A percentile compares a stretch with the other conserved stretches of the same genome.
These are phyloP conservation scores for Ondatra zibethicus DNA, from an alignment of 2,113 vertebrate species.

Conservation along the genomic window DNA sequence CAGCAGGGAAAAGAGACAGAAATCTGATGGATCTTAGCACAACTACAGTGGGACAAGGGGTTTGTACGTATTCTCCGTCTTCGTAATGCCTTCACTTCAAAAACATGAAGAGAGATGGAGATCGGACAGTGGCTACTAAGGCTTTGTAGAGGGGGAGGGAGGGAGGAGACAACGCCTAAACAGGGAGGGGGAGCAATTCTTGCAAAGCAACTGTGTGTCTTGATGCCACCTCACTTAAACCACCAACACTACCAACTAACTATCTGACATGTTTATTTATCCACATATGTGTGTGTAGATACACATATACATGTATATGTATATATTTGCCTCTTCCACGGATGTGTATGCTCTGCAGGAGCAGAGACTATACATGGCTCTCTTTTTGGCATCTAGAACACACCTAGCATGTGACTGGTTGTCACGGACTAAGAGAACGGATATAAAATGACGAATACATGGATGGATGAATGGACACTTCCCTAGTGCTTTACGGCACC, in stretches of 20 bases:
- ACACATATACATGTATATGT: background rate
- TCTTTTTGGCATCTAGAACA: background rate
- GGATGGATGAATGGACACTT: background rate
- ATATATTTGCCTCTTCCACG: background rate
- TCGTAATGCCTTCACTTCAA: background rate
- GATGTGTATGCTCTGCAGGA: background rate
- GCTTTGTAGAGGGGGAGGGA: background rate
- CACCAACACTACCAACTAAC: background rate
- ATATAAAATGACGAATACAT: background rate
- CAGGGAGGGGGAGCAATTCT: background rate
- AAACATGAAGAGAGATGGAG: background rate
- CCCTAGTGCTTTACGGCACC: background rate
- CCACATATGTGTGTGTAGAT: background rate
- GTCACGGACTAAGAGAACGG: background rate
- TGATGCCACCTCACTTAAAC: background rate
- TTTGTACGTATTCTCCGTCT: background rate
- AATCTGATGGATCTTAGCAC: background rate
- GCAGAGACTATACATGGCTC: background rate
- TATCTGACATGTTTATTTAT: background rate
- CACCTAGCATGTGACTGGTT: rapidly evolving
- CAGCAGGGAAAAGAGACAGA: background rate
- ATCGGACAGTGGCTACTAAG: background rate
- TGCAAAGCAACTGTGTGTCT: background rate
- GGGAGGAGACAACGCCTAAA: background rate
- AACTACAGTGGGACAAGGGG: background rate